A percentile compares a stretch with the other conserved stretches of the same genome.
Evolutionary conservation across 2,113 vertebrate genomes (phyloP).

Genomic region (Rhipidura dahli): DNA sequence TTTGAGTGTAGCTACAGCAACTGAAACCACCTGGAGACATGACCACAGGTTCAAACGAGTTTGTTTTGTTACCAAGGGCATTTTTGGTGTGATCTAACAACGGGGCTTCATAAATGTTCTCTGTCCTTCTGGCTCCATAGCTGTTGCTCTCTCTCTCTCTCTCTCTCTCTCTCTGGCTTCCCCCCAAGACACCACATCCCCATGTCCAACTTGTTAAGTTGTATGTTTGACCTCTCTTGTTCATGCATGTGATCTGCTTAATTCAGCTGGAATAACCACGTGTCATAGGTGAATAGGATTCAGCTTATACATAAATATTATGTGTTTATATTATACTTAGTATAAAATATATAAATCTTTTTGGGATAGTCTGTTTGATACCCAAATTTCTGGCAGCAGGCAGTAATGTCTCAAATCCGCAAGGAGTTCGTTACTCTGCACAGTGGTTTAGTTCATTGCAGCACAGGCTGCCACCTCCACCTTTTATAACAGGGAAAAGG

Average conservation of each 20-base stretch:
- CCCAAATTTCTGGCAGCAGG: not conserved
- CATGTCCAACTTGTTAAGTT: fast-evolving
- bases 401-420: not conserved
- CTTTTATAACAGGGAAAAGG: not conserved
- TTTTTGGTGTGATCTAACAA: not conserved
- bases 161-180: not conserved
- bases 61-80: not conserved
- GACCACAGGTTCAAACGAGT: fast-evolving
- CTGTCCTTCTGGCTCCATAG: not conserved
- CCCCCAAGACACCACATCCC: fast-evolving
- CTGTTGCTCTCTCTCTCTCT: not conserved
- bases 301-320: not conserved
- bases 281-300: not conserved
- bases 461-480: not conserved
- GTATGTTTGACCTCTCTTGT: not conserved
- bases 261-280: not conserved
- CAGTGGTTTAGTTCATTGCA: not conserved
- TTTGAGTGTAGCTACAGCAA: not conserved
- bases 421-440: not conserved
- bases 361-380: not conserved
- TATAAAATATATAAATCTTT: not conserved
- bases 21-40: not conserved
- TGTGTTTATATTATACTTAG: not conserved
- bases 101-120: not conserved
- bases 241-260: not conserved